Evolutionary conservation across 1,140 invertebrate genomes (phyloP), one percentile per base, ranked within the genome.

Genomic region (Drosophila serrata): DNA sequence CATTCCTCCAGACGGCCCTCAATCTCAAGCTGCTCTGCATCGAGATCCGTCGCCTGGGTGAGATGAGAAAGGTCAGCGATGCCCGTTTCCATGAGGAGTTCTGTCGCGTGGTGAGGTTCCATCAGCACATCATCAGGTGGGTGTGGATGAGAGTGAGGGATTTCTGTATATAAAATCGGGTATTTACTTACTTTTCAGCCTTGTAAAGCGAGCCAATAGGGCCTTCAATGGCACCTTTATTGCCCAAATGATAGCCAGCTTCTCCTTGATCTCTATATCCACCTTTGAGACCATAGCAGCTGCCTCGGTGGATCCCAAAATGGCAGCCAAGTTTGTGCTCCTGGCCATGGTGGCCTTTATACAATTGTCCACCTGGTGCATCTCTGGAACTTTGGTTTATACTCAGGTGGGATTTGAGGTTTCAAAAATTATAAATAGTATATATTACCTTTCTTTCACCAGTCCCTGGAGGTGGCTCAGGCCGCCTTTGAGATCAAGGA

Each of bases 351-450:
- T 70, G n/a, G 68, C 68, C 0, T 88, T 91, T 11, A 22, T 76
- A 7, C 90, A 91, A 17, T 15, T 91, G 5, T 91, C 90, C 12
- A 77, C 75, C 8, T 91, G 90, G 90, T 91, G 90, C 40, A 4
- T 69, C 0, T 51, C 68, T 8, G 90, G 90, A 12, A 90, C 67
- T 24, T 24, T 81, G 40, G 87, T 91, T 13, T 69, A 63, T 15
- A 76, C 35, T 22, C 67, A 73, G 75, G 90, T 91, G 29, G 42
- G 57, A 4, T 15, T 70, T 37, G 2, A 6, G 13, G 4, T 29
- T 29, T 7, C n/a, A 1, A 17, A 31, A 24, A 15, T 1, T 1
- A 27, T 27, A 1, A 0, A 3, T 27, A 3, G 27, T n/a, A 27
- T n/a, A 9, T 22, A n/a, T 29, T 17, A 12, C 19, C n/a, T n/a